Base-by-base conservation (phyloP, 2,888 invertebrate species). In the Caenorhabditis virilis region DNA sequence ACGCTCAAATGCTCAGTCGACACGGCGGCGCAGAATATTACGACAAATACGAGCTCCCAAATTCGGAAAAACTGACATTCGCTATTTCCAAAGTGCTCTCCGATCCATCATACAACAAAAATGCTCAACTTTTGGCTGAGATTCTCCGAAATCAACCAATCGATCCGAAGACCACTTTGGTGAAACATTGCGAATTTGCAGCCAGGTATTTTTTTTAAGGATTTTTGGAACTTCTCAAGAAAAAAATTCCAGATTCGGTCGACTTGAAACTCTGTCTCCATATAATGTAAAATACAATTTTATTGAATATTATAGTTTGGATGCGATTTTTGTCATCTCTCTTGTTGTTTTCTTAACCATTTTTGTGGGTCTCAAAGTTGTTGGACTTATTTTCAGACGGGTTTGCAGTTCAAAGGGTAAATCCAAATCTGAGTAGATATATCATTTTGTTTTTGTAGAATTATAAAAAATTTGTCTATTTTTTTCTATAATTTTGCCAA, bases 101-200 rank as follows among this genome's bases (percentile, higher is more conserved):
- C 22, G 49, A 46, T 0, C 2, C 38, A 2, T 5, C 47, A 1
- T 61, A 55, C 22, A 50, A 55, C 23, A 7, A 30, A 16, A 46
- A 61, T 23, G 54, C 61, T 4, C 27, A 51, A 22, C 54, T 50
- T 11, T 41, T 61, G 26, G 54, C 61, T n/a, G 55, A 55, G 7
- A 61, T 52, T 1, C 27, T 61, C 2, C 45, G 27, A n/a, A 36
- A 36, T 36, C 36, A 36, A 36, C 36, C 36, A 36, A 36, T 36
- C n/a, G 9, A 36, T 5, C 36, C 36, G n/a, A 36, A 36, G 36
- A 36, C 36, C 11, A 36, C n/a, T 9, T n/a, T 36, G n/a, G 5
- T 36, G 7, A n/a, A 36, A 36, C 16, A 36, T 30, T 30, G 30
- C 30, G 30, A 30, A 30, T 30, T 30, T 30, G 30, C 30, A 9